Conservation (phyloP, 1,140 invertebrate species). For the Heliconius himera region DNA sequence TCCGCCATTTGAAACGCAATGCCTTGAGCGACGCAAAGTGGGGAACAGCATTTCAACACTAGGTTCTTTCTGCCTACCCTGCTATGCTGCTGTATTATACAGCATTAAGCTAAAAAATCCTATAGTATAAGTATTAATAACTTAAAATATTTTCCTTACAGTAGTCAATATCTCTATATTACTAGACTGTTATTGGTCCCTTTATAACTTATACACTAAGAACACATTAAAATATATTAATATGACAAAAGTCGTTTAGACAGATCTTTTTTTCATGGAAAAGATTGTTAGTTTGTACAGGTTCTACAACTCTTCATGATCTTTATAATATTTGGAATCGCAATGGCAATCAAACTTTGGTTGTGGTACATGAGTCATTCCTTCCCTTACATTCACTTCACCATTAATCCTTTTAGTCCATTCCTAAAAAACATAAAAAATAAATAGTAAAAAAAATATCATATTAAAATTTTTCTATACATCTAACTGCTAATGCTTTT, state of each 20-base stretch:
- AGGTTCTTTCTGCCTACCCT: no score
- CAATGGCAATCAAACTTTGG: conserved; percentile 81
- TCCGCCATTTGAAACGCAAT: no score
- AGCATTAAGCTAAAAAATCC: not conserved
- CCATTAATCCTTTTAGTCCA: conserved; percentile 87
- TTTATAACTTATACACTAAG: not conserved
- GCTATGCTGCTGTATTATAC: no score
- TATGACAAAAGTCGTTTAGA: not conserved
- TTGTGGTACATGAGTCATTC: conserved; percentile 90
- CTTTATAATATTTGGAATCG: conserved; percentile 26
- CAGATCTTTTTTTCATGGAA: not conserved
- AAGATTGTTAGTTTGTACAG: not conserved
- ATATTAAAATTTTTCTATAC: not conserved
- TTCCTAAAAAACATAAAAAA: conserved; percentile 71
- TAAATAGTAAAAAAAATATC: not conserved
- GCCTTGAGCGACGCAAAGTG: no score
- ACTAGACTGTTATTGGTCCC: not conserved
- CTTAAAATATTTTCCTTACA: not conserved
- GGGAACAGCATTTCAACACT: no score
- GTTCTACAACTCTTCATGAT: conserved; percentile 58
- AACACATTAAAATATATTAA: not conserved
- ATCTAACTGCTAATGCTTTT: no score
- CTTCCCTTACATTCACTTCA: conserved; percentile 83
- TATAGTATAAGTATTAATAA: not conserved
- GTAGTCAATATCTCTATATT: not conserved